Conservation (phyloP, 2,797 vertebrate genomes). For the Sebastes hubbsi region DNA sequence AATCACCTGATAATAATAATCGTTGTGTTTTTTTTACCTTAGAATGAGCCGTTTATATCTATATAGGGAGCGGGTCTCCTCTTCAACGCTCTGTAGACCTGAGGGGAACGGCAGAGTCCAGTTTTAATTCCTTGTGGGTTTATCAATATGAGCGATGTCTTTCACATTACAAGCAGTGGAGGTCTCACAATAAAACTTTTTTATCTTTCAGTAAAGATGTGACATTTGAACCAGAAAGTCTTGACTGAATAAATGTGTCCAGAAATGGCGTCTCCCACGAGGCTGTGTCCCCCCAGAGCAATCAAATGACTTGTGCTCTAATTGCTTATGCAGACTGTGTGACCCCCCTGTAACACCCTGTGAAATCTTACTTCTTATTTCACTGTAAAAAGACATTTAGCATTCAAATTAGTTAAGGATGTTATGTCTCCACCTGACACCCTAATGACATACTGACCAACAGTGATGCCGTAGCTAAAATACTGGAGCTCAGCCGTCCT, state of each 20-base stretch:
- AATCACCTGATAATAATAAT: too few relatives aligned
- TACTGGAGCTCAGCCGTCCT: conserved; percentile 12
- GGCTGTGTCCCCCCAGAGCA: conserved; percentile 36
- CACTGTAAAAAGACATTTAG: conserved; percentile 10
- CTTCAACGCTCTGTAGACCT: too few relatives aligned
- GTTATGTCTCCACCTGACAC: background rate
- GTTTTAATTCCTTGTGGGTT: too few relatives aligned
- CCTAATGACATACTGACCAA: background rate
- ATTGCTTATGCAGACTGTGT: conserved; percentile 70
- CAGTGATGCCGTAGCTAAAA: background rate
- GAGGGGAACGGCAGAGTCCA: too few relatives aligned
- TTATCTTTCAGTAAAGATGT: conserved; percentile 4
- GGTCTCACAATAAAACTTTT: background rate
- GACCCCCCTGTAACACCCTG: background rate
- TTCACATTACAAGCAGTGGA: background rate
- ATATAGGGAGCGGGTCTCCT: too few relatives aligned
- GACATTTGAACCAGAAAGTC: conserved; percentile 45
- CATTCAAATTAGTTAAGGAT: background rate
- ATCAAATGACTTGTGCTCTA: conserved; percentile 49
- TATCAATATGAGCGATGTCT: too few relatives aligned
- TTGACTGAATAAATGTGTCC: conserved; percentile 44
- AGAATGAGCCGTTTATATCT: too few relatives aligned
- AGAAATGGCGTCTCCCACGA: conserved; percentile 53
- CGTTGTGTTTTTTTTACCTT: too few relatives aligned
- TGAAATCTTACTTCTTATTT: background rate